A percentile compares a stretch with the other conserved stretches of the same genome.
Conservation (phyloP, 64 coral and sea anemone genomes). For the Anthopleura sola region DNA sequence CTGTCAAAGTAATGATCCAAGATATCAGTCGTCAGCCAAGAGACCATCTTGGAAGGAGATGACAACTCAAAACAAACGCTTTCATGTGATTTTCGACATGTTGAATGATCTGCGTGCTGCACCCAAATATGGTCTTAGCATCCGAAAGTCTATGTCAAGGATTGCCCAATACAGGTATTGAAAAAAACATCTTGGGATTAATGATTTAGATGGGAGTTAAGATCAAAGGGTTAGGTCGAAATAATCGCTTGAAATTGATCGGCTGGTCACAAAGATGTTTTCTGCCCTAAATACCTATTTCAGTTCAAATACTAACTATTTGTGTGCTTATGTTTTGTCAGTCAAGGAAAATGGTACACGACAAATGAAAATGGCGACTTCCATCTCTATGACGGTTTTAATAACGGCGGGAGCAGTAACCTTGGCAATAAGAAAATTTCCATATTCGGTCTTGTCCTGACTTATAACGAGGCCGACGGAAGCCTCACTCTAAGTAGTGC, state of each 20-base stretch:
- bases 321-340: background rate
- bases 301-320: background rate
- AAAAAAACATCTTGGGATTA: too few relatives aligned
- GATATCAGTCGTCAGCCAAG: background rate
- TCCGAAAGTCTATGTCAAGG: conserved; percentile 18
- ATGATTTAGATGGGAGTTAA: too few relatives aligned
- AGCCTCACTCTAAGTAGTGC: background rate
- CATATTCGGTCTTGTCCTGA: conserved; percentile 44
- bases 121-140: background rate
- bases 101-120: background rate
- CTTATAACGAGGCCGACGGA: conserved; percentile 23
- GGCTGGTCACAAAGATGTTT: background rate
- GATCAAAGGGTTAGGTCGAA: background rate
- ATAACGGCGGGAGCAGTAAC: conserved; percentile 24
- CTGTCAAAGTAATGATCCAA: conserved; percentile 1
- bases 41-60: conserved; percentile 17
- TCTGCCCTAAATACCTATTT: background rate
- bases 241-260: background rate
- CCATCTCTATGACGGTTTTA: conserved; percentile 41
- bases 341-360: conserved; percentile 27
- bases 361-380: conserved; percentile 32
- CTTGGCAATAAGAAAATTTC: conserved; percentile 32
- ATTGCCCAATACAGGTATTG: conserved; percentile 10
- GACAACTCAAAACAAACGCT: background rate
- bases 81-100: conserved; percentile 32